Evolutionary conservation across 2,888 invertebrate species (phyloP).

Genomic region (Smittia aterrima): DNA sequence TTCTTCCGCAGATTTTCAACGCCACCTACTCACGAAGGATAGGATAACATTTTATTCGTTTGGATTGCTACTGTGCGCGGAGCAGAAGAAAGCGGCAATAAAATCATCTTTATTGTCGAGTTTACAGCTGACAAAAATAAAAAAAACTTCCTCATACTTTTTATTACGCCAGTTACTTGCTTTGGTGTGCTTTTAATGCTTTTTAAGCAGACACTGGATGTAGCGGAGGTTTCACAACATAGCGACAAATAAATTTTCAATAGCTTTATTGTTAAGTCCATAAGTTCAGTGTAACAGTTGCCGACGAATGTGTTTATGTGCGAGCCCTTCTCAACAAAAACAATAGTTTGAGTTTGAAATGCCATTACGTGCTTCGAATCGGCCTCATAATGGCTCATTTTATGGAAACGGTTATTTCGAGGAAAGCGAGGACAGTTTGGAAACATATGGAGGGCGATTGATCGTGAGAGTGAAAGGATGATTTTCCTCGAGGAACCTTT

Average conservation of each 20-base stretch:
- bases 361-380: slow-evolving; percentile 39
- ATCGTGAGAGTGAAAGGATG: background rate
- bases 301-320: slow-evolving; percentile 38
- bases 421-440: background rate
- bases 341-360: slow-evolving; percentile 37
- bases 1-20: background rate
- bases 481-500: too few species aligned
- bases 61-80: slow-evolving; percentile 33
- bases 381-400: slow-evolving; percentile 19
- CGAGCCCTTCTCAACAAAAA: slow-evolving; percentile 5
- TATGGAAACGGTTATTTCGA: background rate
- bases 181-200: slow-evolving; percentile 42
- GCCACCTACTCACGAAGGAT: slow-evolving; percentile 17
- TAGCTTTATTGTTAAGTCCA: slow-evolving; percentile 21
- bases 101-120: slow-evolving; percentile 39
- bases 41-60: slow-evolving; percentile 42
- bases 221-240: slow-evolving; percentile 18
- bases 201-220: slow-evolving; percentile 33
- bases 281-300: slow-evolving; percentile 34
- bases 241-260: slow-evolving; percentile 6
- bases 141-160: slow-evolving; percentile 26
- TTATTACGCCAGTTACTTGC: slow-evolving; percentile 38
- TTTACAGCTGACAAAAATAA: slow-evolving; percentile 39
- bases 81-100: slow-evolving; percentile 34
- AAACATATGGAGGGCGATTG: background rate